Evolutionary conservation across 2,888 invertebrate species (phyloP), one percentile per base, ranked within the genome.

Genomic region (Aromia moschata): DNA sequence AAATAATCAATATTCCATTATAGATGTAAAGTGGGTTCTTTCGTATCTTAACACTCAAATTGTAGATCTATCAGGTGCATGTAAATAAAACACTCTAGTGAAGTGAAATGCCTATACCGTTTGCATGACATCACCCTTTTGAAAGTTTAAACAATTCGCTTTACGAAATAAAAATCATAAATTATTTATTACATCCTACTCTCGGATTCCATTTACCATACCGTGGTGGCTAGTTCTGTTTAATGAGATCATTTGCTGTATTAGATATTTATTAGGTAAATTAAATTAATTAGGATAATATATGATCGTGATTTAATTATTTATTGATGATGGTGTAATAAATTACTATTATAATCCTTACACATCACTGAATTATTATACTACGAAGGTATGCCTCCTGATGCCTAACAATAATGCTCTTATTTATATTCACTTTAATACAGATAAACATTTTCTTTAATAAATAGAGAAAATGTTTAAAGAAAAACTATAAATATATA

Each of bases 1-100:
- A 40, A 41, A 41, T 52, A 52, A 52, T 52, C 52, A 30, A 52
- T 52, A 52, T 31, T 11, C 31, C 11, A 41, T 31, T 52, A 36
- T 49, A 41, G 52, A 16, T 16, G 14, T 31, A 17, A 20, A 52
- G 11, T 41, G 41, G 52, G 52, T 31, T 15, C 45, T 45, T 31
- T 52, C 31, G 11, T 41, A 30, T 12, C 17, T 31, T 31, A 33
- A 33, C 10, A 16, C 9, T n/a, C 15, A 41, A 41, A 16, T 15
- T 41, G 14, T 10, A 41, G 10, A 41, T 41, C 11, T 11, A 43
- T 43, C 11, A 43, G 5, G 1, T n/a, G 17, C 25, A 20, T 18
- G 18, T 25, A 20, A 25, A 43, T 43, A 43, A 43, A 20, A 1
- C 25, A 25, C 20, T 43, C 10, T 11, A 33, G 11, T n/a, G n/a